A percentile compares a stretch with the other conserved stretches of the same genome.
Evolutionary conservation across 2,797 vertebrate species (phyloP).

Genomic region (Notamacropus eugenii): DNA sequence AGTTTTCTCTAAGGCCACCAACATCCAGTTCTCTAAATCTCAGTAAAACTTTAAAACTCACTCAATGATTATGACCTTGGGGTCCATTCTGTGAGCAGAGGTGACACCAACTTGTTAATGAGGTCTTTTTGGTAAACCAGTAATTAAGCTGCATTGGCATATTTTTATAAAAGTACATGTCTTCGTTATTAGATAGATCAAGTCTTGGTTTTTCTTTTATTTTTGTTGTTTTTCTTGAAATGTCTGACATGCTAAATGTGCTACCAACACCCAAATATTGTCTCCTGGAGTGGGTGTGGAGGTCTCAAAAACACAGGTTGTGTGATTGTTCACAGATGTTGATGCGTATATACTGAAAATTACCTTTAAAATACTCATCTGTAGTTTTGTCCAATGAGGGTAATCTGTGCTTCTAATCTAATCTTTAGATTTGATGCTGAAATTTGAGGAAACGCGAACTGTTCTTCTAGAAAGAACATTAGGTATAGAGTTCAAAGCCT

Average conservation of each 20-base stretch:
- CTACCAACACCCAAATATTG: background rate
- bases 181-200: background rate
- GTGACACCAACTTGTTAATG: background rate
- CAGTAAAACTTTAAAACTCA: background rate
- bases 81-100: background rate
- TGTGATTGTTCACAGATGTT: conserved; percentile 34
- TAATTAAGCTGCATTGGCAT: background rate
- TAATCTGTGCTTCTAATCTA: background rate
- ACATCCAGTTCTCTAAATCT: background rate
- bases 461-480: conserved; percentile 3
- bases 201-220: background rate
- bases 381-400: conserved; percentile 17
- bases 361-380: conserved; percentile 38
- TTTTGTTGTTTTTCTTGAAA: background rate
- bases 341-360: background rate
- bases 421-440: conserved; percentile 38
- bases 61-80: background rate
- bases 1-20: background rate
- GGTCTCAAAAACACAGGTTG: background rate
- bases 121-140: background rate
- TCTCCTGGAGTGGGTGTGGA: background rate
- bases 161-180: conserved; percentile 16
- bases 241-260: background rate
- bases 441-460: conserved; percentile 35
- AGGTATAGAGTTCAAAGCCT: background rate